Percentiles rank a stretch among this genome's conserved stretches.
These are phyloP conservation scores for Diacarnus erythraeanus DNA, from an alignment of 37 sponge, comb jelly and placozoan genomes.

Conservation along the genomic window DNA sequence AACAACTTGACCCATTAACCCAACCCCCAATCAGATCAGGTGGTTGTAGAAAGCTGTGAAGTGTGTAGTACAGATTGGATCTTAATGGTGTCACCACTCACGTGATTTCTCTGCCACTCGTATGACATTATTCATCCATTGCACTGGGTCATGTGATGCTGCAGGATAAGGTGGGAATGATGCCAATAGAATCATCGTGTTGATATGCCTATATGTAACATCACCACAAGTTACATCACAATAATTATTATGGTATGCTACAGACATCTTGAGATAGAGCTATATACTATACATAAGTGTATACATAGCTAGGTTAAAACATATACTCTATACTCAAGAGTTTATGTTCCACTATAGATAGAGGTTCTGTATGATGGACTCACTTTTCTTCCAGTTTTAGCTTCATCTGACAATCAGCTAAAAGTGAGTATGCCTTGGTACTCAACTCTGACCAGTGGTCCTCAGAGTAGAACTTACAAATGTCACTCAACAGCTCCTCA, in stretches of 20 bases:
- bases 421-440: constrained; percentile 47
- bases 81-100: constrained; percentile 14
- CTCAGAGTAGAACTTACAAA: constrained; percentile 67
- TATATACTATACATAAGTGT: no score
- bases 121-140: constrained; percentile 40
- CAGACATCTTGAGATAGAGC: no score
- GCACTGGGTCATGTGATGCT: constrained; percentile 38
- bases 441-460: constrained; percentile 65
- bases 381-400: constrained; percentile 67
- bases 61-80: no score
- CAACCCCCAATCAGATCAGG: no score
- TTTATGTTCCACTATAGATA: no score
- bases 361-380: no score
- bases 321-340: no score
- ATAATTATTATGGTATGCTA: no score
- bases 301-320: no score
- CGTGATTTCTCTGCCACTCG: constrained; percentile 37
- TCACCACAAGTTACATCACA: background rate
- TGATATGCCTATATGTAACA: constrained; percentile 27
- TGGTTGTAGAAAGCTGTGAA: no score
- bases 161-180: constrained; percentile 42
- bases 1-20: no score
- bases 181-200: constrained; percentile 51
- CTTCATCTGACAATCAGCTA: constrained; percentile 67
- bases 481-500: constrained; percentile 70